Percentiles rank a stretch among this genome's conserved stretches.
phyloP scores from a whole-genome alignment of 2,113 vertebrate genomes.

The Spheniscus mendiculus region DNA sequence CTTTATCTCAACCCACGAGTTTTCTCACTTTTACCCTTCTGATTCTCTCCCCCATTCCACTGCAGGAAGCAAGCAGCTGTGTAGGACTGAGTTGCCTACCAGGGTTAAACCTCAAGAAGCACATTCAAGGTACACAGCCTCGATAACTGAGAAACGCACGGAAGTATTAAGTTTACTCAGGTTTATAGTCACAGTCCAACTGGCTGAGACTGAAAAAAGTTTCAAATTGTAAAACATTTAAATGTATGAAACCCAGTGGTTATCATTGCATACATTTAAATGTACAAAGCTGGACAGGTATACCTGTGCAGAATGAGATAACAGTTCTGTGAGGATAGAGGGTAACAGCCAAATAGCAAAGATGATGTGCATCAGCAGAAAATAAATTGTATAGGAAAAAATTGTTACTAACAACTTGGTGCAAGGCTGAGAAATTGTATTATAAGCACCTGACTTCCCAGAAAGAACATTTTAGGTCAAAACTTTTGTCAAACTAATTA shows the following conservation, averaged over 20 bases:
- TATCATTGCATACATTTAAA: background rate
- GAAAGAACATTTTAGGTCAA: background rate
- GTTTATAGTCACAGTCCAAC: background rate
- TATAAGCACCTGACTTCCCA: background rate
- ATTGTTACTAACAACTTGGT: background rate
- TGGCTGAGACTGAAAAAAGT: background rate
- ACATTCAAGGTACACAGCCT: background rate
- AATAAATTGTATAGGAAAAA: background rate
- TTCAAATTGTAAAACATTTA: background rate
- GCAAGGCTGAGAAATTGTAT: background rate
- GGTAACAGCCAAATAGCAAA: background rate
- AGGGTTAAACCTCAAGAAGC: background rate
- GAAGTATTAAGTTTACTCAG: background rate
- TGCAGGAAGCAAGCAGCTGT: rapidly evolving
- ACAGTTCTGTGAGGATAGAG: background rate
- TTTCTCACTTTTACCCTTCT: background rate
- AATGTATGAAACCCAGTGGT: background rate
- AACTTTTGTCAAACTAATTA: background rate
- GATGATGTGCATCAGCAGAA: background rate
- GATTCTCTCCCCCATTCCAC: background rate
- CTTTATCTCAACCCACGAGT: background rate
- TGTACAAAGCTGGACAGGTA: background rate
- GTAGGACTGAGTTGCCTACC: background rate
- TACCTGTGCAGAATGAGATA: background rate
- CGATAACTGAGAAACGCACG: background rate